Evolutionary conservation across 1,140 invertebrate genomes (phyloP).

Genomic region (Linepithema humile): DNA sequence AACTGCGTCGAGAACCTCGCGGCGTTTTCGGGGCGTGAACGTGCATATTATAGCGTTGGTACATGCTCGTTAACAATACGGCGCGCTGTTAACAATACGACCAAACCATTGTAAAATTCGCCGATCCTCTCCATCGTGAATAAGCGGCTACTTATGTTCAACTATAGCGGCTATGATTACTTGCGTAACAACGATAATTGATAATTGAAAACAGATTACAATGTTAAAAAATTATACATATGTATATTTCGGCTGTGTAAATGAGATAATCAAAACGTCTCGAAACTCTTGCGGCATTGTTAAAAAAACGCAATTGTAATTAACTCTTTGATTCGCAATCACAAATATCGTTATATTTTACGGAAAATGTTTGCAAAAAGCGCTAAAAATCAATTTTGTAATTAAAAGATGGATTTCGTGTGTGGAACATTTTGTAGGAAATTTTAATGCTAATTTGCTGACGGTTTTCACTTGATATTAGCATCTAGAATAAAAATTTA

Average conservation of each 20-base stretch:
- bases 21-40: constrained; percentile 40
- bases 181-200: constrained; percentile 50
- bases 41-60: constrained; percentile 16
- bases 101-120: constrained; percentile 60
- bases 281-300: background rate
- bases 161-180: constrained; percentile 48
- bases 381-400: background rate
- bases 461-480: background rate
- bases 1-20: constrained; percentile 40
- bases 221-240: background rate
- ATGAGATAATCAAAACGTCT: background rate
- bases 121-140: constrained; percentile 2
- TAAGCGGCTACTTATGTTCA: background rate
- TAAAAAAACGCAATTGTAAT: no score
- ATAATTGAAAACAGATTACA: background rate
- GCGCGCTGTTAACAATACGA: constrained; percentile 61
- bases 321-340: background rate
- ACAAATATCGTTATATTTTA: background rate
- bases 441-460: background rate
- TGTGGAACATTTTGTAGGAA: background rate
- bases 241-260: background rate
- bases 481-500: no score
- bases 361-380: background rate
- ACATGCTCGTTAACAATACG: constrained; percentile 51
- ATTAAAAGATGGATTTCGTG: background rate